Conservation (phyloP, 1,140 invertebrate genomes). For the Drosophila suzukii region DNA sequence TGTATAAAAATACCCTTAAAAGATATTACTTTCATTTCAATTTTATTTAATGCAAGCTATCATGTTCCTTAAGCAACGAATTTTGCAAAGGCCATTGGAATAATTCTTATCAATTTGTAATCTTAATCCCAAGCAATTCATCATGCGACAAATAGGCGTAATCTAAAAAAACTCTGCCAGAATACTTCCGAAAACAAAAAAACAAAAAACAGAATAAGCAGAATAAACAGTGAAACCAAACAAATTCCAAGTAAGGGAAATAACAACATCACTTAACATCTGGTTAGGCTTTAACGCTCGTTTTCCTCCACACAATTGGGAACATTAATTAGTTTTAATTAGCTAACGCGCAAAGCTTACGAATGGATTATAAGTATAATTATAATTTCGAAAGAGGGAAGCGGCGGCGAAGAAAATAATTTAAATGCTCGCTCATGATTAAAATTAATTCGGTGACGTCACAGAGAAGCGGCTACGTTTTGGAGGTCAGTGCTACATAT, state of each 20-base stretch:
- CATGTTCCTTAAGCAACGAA: neutral
- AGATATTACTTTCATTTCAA: neutral
- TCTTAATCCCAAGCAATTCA: constrained; percentile 31
- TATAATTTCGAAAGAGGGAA: constrained; percentile 47
- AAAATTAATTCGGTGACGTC: constrained; percentile 75
- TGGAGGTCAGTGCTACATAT: constrained; percentile 51
- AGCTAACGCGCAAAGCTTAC: constrained; percentile 48
- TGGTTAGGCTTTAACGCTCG: constrained; percentile 50
- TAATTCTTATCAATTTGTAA: constrained; percentile 57
- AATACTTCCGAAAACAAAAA: constrained; percentile 21
- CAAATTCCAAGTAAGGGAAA: constrained; percentile 9
- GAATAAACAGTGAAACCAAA: constrained; percentile 19
- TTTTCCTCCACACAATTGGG: constrained; percentile 38
- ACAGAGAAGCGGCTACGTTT: constrained; percentile 28
- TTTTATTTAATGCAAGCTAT: neutral
- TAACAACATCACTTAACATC: constrained; percentile 56
- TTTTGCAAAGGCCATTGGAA: constrained; percentile 14
- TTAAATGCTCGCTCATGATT: constrained; percentile 51
- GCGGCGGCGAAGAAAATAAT: constrained; percentile 3
- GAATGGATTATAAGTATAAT: constrained; percentile 32
- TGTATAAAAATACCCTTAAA: neutral
- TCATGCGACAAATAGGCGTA: constrained; percentile 39
- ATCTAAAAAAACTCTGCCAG: constrained; percentile 5
- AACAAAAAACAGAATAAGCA: constrained; percentile 50
- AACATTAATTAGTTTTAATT: constrained; percentile 71